Base-by-base conservation (phyloP, 2,113 vertebrate species). In the Suncus etruscus region DNA sequence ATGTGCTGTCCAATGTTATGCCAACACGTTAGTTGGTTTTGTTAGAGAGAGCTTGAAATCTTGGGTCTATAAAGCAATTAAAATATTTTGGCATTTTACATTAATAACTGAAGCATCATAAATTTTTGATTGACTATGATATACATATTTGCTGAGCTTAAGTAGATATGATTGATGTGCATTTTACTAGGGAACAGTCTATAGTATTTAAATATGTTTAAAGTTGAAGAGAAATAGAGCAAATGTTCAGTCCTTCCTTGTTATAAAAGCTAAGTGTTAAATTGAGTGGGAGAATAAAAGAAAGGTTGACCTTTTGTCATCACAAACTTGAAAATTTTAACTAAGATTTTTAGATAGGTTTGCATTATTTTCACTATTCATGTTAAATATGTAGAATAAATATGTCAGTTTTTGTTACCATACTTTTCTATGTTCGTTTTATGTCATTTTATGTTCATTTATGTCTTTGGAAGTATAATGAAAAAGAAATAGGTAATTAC, bases 41-140 rank as follows among this genome's bases (percentile, higher is more conserved):
- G 48, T 94, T 84, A 91, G 83, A 83, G 81, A 82, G 69, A 92
- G 61, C 66, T 69, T 47, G 83, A 92, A 92, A 84, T 76, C 27
- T 80, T 83, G 75, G 72, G 61, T 88, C 86, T 51, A 79, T 83
- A 88, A 90, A 88, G 86, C 93, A 94, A 95, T 95, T 93, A 91
- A 95, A 94, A 70, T 82, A 73, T 85, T 94, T 91, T 83, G 92
- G 76, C 54, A 76, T 91, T 94, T 92, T 91, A 48, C 48, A 90
- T 95, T 47, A 94, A 51, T 92, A 86, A 84, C 58, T 50, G 76
- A 91, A 92, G 75, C 87, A 48, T 78, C 58, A 70, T 86, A 76
- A 87, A 93, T 90, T 95, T 95, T 84, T 95, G 90, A 94, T 93
- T 16, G 45, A 72, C 51, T 94, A 10, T 93, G 74, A 92, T 45